Base-by-base conservation (phyloP, 2,113 vertebrate species). In the Leuciscus idus region DNA sequence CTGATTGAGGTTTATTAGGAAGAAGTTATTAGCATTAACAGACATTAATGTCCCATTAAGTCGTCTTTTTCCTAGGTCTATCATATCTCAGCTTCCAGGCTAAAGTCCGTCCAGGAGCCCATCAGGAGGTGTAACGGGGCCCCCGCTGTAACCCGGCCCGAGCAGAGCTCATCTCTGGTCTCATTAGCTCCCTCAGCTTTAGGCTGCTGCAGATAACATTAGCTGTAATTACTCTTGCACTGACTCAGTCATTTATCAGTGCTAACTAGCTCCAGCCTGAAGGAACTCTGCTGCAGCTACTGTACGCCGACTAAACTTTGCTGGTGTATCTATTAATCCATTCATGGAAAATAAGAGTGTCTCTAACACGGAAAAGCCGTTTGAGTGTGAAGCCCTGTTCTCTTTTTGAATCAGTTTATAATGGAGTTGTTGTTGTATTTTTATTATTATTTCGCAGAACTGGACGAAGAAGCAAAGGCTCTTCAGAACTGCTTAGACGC, bases 381-480 rank as follows among this genome's bases (percentile, higher is more conserved):
- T n/a, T 30, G 12, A 57, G 28, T 21, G 2, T 57, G 30, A 79
- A 36, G 76, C 9, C 70, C 43, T 73, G 36, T 12, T 30, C 26
- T 78, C 2, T 17, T 80, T 39, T 17, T 59, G 4, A 52, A 33
- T 68, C 39, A 0, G 46, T 30, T 12, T 13, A 72, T 36, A 83
- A 39, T 8, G 2, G 5, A 33, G 5, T 12, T n/a, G n/a, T 26
- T 50, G 7, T 66, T 64, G 81, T 92, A 87, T 61, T 81, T 91
- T 91, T 91, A 26, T n/a, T 82, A 92, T 78, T 55, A 7, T n/a
- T 33, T 13, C 43, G 8, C 39, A 99, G 97, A 97, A 93, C 96
- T 98, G 90, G 95, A 98, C 92, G 96, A 96, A 93, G 96, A 97
- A 91, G 95, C 95, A 55, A 96, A 95, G 94, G 96, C 95, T 90